Base-by-base conservation (phyloP, 2,113 vertebrate genomes). In the Murina feae region DNA sequence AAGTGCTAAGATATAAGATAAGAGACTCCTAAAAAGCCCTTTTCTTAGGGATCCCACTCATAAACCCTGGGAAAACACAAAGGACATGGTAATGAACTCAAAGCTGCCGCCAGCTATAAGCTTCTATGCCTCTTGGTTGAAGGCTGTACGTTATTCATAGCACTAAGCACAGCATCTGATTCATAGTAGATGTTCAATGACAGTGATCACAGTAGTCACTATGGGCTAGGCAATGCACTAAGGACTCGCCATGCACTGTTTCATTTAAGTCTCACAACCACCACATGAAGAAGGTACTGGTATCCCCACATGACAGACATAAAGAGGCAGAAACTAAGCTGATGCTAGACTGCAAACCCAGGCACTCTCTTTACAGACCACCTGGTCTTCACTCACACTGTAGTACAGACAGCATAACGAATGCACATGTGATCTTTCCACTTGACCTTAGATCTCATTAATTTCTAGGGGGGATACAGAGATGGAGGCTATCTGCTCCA, bases 171-270 rank as follows among this genome's bases (percentile, higher is more conserved):
- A 10, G 39, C 11, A 2, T 32, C 76, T n/a, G 32, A 7, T 14
- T 21, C 53, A 49, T 0, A 28, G 55, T 4, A 28, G 55, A 32
- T 68, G 39, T 3, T 23, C 28, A 86, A 51, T 66, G 39, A 72
- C 9, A 42, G 20, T 2, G 44, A 39, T 18, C 71, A 35, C 71
- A 14, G 35, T 23, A 60, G 58, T 44, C 14, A 44, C 63, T 21
- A 20, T 8, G 16, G 20, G 18, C 25, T 6, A 13, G 20, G 35
- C 35, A 60, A 32, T 32, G 16, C 10, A 21, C 35, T 51, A 37
- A 53, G 74, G 23, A 28, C 47, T n/a, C 11, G 10, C 37, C 1
- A 0, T 6, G 18, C 0, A 23, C 23, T 9, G 4, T 71, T 32
- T 86, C n/a, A 18, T 20, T 60, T 71, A 49, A 47, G 14, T 66